A percentile compares a stretch with the other conserved stretches of the same genome.
Conservation (phyloP, 2,888 invertebrate genomes). For the Folsomia candida region DNA sequence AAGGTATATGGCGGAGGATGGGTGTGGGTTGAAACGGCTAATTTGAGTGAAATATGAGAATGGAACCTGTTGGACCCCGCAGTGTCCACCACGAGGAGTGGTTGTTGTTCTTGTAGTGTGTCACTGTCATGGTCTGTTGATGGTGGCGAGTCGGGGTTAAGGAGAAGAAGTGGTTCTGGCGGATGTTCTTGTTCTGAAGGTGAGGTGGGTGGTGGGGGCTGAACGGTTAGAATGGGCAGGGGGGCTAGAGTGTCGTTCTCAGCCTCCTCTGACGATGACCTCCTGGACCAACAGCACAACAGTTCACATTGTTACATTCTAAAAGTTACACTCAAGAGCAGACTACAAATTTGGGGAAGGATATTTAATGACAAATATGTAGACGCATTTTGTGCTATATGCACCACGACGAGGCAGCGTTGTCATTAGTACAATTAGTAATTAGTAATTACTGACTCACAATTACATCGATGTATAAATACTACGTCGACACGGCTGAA, state of each 20-base stretch:
- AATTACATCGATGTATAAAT: too few relatives aligned
- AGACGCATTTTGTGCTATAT: too few relatives aligned
- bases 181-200: background rate
- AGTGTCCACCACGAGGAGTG: conserved; percentile 4
- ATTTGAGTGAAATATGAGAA: too few relatives aligned
- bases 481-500: too few relatives aligned
- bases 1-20: background rate
- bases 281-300: conserved; percentile 4
- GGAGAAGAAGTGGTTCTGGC: background rate
- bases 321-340: background rate
- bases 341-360: background rate
- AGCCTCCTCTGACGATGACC: conserved; percentile 13
- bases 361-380: too few relatives aligned
- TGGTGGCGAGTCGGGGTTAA: too few relatives aligned
- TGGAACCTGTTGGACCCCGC: too few relatives aligned
- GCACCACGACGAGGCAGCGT: too few relatives aligned
- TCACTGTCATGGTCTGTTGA: conserved; percentile 1
- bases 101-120: too few relatives aligned
- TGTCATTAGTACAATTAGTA: too few relatives aligned
- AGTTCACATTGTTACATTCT: background rate
- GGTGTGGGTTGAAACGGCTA: background rate
- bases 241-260: conserved; percentile 1
- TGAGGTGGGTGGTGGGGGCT: conserved; percentile 1
- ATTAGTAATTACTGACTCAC: too few relatives aligned
- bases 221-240: conserved; percentile 12